These are phyloP conservation scores for Pharmacophagus antenor DNA, from an alignment of 2,888 invertebrate species.

Conservation along the genomic window DNA sequence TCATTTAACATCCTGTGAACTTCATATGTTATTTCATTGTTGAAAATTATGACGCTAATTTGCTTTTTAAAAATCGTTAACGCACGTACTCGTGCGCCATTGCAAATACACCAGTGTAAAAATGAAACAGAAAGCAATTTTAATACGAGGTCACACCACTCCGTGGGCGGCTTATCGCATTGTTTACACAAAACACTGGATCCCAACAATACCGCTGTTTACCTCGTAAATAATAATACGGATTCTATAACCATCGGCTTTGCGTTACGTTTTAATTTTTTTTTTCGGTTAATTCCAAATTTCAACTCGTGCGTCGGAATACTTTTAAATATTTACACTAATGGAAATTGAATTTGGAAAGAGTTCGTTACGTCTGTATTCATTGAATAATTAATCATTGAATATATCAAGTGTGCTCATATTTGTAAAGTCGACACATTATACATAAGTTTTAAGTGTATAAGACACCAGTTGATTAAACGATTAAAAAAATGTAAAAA, in stretches of 20 bases:
- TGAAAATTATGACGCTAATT: too few species aligned
- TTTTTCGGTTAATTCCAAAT: conserved; percentile 4
- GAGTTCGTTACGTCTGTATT: background rate
- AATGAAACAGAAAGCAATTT: conserved; percentile 37
- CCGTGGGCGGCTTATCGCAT: conserved; percentile 51
- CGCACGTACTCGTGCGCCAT: conserved; percentile 15
- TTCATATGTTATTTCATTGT: too few species aligned
- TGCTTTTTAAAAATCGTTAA: too few species aligned
- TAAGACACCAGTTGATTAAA: background rate
- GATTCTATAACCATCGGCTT: conserved; percentile 40
- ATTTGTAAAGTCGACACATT: background rate
- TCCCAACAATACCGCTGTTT: conserved; percentile 54
- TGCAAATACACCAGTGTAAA: conserved; percentile 28
- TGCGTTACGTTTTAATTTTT: conserved; percentile 35
- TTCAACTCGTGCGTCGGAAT: conserved; percentile 40
- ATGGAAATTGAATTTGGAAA: conserved; percentile 19
- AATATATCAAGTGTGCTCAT: background rate
- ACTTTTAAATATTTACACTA: conserved; percentile 35
- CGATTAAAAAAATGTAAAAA: too few species aligned
- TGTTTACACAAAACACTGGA: conserved; percentile 55
- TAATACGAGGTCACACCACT: conserved; percentile 42
- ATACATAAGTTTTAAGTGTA: background rate
- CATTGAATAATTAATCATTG: background rate
- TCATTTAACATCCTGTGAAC: too few species aligned
- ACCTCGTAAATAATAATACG: conserved; percentile 53